Evolutionary conservation across 1,140 invertebrate genomes (phyloP), one percentile per base, ranked within the genome.

Genomic region (Saxidomus purpurata): DNA sequence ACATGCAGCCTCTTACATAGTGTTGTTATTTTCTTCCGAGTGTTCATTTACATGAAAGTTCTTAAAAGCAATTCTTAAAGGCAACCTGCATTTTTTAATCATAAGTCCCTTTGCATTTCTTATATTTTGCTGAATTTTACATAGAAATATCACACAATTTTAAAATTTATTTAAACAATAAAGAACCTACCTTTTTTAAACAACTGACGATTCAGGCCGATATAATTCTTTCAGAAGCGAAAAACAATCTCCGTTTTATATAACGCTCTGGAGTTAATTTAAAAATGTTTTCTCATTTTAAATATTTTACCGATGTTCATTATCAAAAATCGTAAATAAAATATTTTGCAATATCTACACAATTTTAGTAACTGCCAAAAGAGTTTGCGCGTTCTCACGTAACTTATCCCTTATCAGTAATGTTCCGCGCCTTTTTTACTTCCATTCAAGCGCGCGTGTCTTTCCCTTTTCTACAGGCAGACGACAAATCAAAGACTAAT

Each of bases 401-500:
- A 79, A 52, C 28, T 55, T 49, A 79, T 19, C 25, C 15, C 47
- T 79, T 79, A 79, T 79, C 76, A 52, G 49, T 34, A 71, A 71
- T 71, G 31, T 71, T 71, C 34, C 67, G 34, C 67, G 67, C 67
- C 67, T 71, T 71, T 71, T 71, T 63, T 28, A n/a, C 67, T 40
- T 49, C 43, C 43, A 79, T 22, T 59, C 76, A 79, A 47, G 76
- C 25, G 76, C 47, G 49, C 47, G 76, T 55, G 43, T 71, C 67
- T 71, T 59, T 8, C 74, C 11, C 40, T 49, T 2, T 49, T 77
- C 40, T 79, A 31, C 22, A 22, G 3, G 47, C 47, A 79, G 31
- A 79, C 28, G 31, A 85, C 67, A 85, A 74, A 74, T 85, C 83
- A 55, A 55, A 25, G 40, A 34, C 69, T 85, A 85, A 85, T 85